Evolutionary conservation across 2,797 vertebrate species (phyloP), one percentile per base, ranked within the genome.

Genomic region (Argyrosomus regius): DNA sequence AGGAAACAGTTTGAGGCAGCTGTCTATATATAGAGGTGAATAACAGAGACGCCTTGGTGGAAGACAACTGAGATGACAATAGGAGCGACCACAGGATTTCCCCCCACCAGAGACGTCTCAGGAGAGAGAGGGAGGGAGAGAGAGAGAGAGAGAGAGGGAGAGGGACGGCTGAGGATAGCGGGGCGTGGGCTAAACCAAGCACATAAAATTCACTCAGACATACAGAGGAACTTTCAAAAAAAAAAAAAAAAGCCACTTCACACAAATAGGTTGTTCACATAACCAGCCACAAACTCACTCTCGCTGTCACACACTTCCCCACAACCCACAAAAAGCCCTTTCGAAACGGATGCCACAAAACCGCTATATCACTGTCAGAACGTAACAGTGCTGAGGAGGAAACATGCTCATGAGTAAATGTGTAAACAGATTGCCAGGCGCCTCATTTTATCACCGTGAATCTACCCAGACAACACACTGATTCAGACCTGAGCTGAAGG

Each of bases 41-140:
- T 78, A 82, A 85, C 81, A 71, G 81, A 77, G 72, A 87, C 67
- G 57, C 78, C 49, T 83, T 59, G 28, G 41, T 84, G 57, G 63
- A 78, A 87, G 83, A 93, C 91, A 91, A 89, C 81, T 61, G 77
- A 89, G 81, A 93, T 87, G 91, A 82, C 88, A 91, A 81, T 93
- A 85, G 80, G 66, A 83, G 80, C 13, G 41, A 80, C 89, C 92
- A 87, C 90, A 95, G 93, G 94, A 96, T 94, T 95, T 95, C 94
- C 94, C 35, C 89, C 52, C 62, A 83, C 56, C 71, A 78, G 73
- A 84, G 73, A 77, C n/a, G 41, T 82, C 69, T 85, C 54, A 45
- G 60, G 66, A 69, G 81, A 60, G 46, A 69, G 60, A 46, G 49
- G 54, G 56, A 39, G 35, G 0, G 22, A 22, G 58, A 67, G 66